phyloP scores from a whole-genome alignment of 2,888 invertebrate genomes.

The Thera britannica region DNA sequence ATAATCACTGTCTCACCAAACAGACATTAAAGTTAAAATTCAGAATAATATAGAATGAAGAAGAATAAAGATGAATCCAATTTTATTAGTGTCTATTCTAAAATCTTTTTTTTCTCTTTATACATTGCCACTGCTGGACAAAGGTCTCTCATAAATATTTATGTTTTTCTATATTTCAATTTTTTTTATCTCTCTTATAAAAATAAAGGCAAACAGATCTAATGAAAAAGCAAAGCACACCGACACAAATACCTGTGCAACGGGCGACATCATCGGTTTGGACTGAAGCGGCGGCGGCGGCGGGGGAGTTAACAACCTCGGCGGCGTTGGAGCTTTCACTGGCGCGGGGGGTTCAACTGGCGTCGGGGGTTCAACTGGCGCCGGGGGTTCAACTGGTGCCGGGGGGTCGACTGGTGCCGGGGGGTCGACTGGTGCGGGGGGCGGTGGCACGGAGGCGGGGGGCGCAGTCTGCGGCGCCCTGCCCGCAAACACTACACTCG shows the following conservation, averaged over 20 bases:
- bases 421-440: conserved; percentile 65
- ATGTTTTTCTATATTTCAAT: no score
- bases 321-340: conserved; percentile 21
- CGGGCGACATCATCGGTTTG: conserved; percentile 38
- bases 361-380: neutral
- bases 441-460: conserved; percentile 49
- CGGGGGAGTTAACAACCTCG: conserved; percentile 36
- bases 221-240: conserved; percentile 1
- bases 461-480: conserved; percentile 59
- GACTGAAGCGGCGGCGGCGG: conserved; percentile 39
- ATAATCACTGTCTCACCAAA: no score
- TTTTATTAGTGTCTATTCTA: no score
- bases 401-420: conserved; percentile 25
- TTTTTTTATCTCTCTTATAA: no score
- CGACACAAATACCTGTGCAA: conserved; percentile 39
- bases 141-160: no score
- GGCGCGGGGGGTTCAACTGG: conserved; percentile 2
- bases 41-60: no score
- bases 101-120: no score
- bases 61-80: no score
- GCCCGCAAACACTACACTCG: conserved; percentile 71
- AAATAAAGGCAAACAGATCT: no score
- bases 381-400: conserved; percentile 20
- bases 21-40: no score
- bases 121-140: no score